Evolutionary conservation across 2,113 vertebrate genomes (phyloP).

Genomic region (Pheucticus melanocephalus): DNA sequence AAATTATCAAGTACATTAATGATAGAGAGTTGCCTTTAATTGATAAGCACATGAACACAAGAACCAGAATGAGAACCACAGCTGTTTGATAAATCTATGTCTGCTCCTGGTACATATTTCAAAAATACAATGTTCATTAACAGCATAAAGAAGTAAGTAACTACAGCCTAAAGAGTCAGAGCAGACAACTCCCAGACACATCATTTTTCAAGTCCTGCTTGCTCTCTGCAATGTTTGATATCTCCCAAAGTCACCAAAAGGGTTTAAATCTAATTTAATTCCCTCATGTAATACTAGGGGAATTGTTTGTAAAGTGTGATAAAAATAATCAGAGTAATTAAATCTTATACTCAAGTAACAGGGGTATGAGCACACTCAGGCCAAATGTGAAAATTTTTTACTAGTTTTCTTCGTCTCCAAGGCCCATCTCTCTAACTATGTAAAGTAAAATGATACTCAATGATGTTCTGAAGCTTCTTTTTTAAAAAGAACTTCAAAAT

Average conservation of each 20-base stretch:
- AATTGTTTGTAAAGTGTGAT: not conserved
- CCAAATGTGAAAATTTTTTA: not conserved
- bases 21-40: not conserved
- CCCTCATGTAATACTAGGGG: not conserved
- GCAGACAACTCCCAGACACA: not conserved
- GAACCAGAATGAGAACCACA: not conserved
- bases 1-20: not conserved
- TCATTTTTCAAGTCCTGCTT: not conserved
- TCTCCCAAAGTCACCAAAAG: not conserved
- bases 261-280: not conserved
- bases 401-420: not conserved
- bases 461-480: not conserved
- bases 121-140: not conserved
- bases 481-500: not conserved
- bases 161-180: not conserved
- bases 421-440: not conserved
- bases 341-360: not conserved
- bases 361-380: not conserved
- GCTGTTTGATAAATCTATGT: not conserved
- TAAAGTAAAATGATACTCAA: not conserved
- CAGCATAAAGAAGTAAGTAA: not conserved
- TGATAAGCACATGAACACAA: not conserved
- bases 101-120: not conserved
- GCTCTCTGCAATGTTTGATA: not conserved
- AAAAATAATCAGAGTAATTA: not conserved